Conservation (phyloP, 2,888 invertebrate genomes). For the Aproaerema taeniolella region DNA sequence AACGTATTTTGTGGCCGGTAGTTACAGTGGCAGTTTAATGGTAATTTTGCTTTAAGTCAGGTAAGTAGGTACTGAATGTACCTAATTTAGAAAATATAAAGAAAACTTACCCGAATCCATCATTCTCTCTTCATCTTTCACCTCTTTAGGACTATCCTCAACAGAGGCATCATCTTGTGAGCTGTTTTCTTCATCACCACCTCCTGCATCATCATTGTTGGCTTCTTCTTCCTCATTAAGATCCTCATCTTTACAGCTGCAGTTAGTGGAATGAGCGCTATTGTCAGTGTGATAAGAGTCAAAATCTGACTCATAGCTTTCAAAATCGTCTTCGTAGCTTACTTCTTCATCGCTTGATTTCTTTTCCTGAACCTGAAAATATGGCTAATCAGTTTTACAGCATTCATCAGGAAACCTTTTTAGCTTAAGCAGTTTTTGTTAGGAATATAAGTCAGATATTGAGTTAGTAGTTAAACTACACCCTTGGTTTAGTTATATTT, state of each 20-base stretch:
- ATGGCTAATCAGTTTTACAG: too few species aligned
- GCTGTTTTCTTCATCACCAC: conserved; percentile 3
- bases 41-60: too few species aligned
- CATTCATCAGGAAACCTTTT: too few species aligned
- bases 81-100: too few species aligned
- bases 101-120: conserved; percentile 53
- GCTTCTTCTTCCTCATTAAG: not conserved
- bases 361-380: conserved; percentile 25
- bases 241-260: conserved; percentile 17
- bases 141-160: conserved; percentile 31
- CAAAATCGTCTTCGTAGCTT: conserved; percentile 72
- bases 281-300: conserved; percentile 58
- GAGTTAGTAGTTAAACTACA: too few species aligned
- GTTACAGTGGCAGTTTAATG: too few species aligned
- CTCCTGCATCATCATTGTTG: conserved; percentile 15
- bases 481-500: too few species aligned
- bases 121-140: conserved; percentile 58
- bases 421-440: too few species aligned
- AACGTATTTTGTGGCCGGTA: too few species aligned
- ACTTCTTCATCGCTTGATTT: conserved; percentile 51
- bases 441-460: too few species aligned
- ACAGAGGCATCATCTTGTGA: conserved; percentile 12
- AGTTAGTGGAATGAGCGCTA: too few species aligned
- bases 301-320: conserved; percentile 71
- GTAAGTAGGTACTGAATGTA: too few species aligned